phyloP scores from a whole-genome alignment of 2,113 vertebrate species.

The Salvator merianae region DNA sequence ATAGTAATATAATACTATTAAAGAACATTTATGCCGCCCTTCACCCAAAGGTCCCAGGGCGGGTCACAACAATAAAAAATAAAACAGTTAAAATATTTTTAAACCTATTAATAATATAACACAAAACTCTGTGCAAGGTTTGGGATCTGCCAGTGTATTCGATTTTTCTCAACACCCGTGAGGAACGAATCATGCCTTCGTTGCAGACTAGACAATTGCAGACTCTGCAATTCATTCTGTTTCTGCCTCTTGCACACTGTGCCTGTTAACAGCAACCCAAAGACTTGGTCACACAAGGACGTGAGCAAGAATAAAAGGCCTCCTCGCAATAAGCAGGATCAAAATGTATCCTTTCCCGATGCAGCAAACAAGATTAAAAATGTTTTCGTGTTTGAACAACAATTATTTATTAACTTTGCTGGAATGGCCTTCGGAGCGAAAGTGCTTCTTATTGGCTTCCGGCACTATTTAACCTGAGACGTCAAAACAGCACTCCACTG shows the following conservation, averaged over 20 bases:
- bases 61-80: too few relatives aligned
- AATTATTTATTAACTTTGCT: conserved; percentile 14
- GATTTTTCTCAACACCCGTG: too few relatives aligned
- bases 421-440: neutral
- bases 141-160: too few relatives aligned
- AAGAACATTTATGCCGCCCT: too few relatives aligned
- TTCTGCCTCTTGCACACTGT: neutral
- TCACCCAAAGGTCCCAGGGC: too few relatives aligned
- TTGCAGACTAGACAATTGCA: too few relatives aligned
- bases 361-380: neutral
- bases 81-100: too few relatives aligned
- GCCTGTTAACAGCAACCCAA: neutral
- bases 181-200: too few relatives aligned
- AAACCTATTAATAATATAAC: too few relatives aligned
- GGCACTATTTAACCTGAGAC: neutral
- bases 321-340: neutral
- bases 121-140: too few relatives aligned
- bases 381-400: neutral
- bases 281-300: neutral
- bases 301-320: neutral
- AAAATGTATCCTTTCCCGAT: neutral
- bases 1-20: too few relatives aligned
- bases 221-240: neutral
- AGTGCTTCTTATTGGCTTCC: neutral
- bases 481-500: neutral